Conservation (phyloP, 2,797 vertebrate genomes). For the Anguilla pacifica region DNA sequence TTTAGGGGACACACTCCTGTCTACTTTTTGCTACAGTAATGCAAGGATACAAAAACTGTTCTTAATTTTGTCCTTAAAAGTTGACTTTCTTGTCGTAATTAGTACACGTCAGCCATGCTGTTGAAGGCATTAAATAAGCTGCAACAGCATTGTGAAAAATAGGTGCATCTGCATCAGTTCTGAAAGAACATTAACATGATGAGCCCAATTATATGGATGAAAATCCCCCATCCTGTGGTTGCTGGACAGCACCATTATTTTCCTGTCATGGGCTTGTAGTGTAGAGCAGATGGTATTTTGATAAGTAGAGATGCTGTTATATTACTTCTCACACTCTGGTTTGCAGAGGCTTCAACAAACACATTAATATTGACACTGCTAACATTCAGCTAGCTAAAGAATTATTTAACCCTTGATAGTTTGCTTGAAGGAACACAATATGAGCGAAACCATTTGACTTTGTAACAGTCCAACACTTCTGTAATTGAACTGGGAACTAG, state of each 20-base stretch:
- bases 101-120: not conserved
- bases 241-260: not conserved
- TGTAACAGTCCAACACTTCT: too few relatives aligned
- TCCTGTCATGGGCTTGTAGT: not conserved
- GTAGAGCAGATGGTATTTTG: constrained; percentile 6
- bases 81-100: not conserved
- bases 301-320: not conserved
- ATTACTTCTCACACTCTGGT: not conserved
- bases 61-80: not conserved
- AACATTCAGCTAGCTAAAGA: not conserved
- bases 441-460: too few relatives aligned
- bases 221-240: not conserved
- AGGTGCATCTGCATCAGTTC: not conserved
- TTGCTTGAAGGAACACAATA: not conserved
- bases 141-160: not conserved
- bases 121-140: not conserved
- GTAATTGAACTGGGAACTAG: too few relatives aligned
- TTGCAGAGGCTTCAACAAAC: not conserved
- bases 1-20: not conserved
- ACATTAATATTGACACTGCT: not conserved
- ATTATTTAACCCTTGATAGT: not conserved
- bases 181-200: not conserved
- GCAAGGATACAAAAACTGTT: too few relatives aligned
- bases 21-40: not conserved
- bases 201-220: not conserved